Percentiles rank a stretch among this genome's conserved stretches.
These are phyloP conservation scores for Phymastichus coffea DNA, from an alignment of 1,140 invertebrate species.

Conservation along the genomic window DNA sequence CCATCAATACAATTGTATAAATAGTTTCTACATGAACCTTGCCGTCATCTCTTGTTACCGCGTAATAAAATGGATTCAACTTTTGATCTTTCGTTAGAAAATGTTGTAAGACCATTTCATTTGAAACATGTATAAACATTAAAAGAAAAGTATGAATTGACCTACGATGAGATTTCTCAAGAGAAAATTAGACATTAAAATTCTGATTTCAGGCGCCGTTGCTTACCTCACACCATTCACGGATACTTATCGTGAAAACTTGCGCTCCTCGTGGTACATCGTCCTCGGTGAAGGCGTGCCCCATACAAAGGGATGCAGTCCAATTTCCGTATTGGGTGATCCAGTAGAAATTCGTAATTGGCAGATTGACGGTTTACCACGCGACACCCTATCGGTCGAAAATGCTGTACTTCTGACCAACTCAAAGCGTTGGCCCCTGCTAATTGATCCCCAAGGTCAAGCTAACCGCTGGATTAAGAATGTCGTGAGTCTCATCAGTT, in stretches of 20 bases:
- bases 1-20: too few relatives aligned
- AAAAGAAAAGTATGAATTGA: too few relatives aligned
- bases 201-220: slow-evolving; percentile 64
- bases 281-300: slow-evolving; percentile 48
- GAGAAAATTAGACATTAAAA: too few relatives aligned
- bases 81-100: too few relatives aligned
- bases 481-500: slow-evolving; percentile 55
- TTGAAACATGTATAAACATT: too few relatives aligned
- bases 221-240: slow-evolving; percentile 72
- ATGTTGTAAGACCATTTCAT: too few relatives aligned
- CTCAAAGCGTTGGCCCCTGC: slow-evolving; percentile 65
- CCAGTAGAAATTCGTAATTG: slow-evolving; percentile 63
- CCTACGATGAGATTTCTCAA: too few relatives aligned
- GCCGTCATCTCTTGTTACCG: too few relatives aligned
- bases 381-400: slow-evolving; percentile 68
- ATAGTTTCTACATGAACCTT: too few relatives aligned
- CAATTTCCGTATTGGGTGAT: slow-evolving; percentile 63
- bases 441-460: slow-evolving; percentile 73
- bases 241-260: slow-evolving; percentile 53
- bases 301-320: slow-evolving; percentile 60
- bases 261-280: slow-evolving; percentile 44
- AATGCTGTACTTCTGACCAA: slow-evolving; percentile 68
- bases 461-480: slow-evolving; percentile 75
- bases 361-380: slow-evolving; percentile 70
- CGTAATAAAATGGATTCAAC: too few relatives aligned